phyloP scores from a whole-genome alignment of 2,888 invertebrate species.

The Oligia latruncula region DNA sequence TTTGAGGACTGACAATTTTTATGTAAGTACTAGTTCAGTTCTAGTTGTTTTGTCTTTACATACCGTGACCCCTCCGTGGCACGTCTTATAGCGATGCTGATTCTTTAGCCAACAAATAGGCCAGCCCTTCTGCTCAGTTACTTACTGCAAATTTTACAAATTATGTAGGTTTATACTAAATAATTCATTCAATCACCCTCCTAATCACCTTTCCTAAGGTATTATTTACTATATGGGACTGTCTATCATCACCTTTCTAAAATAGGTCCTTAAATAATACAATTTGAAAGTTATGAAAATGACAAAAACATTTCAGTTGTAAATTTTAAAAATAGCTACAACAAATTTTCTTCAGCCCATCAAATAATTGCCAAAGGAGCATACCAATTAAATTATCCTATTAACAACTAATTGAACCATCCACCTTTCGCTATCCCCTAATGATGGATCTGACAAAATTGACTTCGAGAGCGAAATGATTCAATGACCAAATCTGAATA shows the following conservation, averaged over 20 bases:
- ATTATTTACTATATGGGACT: not conserved
- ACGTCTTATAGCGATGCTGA: no score
- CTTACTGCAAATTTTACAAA: not conserved
- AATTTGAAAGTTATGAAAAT: not conserved
- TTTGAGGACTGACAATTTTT: not conserved
- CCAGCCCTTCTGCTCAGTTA: no score
- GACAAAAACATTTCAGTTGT: constrained; percentile 3
- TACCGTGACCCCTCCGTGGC: no score
- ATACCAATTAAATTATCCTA: constrained; percentile 21
- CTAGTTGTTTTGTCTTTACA: no score
- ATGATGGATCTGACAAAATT: constrained; percentile 32
- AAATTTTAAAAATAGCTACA: constrained; percentile 9
- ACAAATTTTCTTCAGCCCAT: not conserved
- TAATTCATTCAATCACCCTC: not conserved
- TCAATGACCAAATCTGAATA: constrained; percentile 55
- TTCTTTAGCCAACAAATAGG: no score
- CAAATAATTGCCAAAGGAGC: constrained; percentile 15
- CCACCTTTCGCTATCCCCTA: constrained; percentile 28
- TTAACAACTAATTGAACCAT: constrained; percentile 38
- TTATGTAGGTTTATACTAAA: not conserved
- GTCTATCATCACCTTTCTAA: not conserved
- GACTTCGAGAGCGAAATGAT: constrained; percentile 49
- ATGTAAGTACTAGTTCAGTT: no score
- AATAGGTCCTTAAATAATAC: not conserved
- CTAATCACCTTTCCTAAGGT: not conserved